Percentiles rank a stretch among this genome's conserved stretches.
These are phyloP conservation scores for Erpobdella octoculata DNA, from an alignment of 2,888 invertebrate genomes.

Conservation along the genomic window DNA sequence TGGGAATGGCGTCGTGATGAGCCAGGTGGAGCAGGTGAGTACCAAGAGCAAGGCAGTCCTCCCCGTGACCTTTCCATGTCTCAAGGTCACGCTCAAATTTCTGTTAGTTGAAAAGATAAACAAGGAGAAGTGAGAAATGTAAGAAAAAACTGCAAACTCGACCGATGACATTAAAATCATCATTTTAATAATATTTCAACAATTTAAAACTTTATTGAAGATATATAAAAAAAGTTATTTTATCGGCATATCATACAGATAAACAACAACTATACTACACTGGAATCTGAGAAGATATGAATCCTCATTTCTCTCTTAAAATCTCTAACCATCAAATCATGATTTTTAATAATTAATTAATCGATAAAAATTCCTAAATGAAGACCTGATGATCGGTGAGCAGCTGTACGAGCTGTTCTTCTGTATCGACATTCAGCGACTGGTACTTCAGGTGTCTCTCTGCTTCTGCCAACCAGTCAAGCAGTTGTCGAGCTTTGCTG, in stretches of 20 bases:
- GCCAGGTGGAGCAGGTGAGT: constrained; percentile 79
- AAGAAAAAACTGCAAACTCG: too few relatives aligned
- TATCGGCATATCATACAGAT: too few relatives aligned
- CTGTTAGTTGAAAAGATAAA: too few relatives aligned
- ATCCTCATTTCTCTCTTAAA: too few relatives aligned
- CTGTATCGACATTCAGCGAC: constrained; percentile 65
- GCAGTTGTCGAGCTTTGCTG: constrained; percentile 81
- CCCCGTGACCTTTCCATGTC: constrained; percentile 67
- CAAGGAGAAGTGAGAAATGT: too few relatives aligned
- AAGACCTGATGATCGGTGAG: constrained; percentile 72
- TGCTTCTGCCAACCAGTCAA: constrained; percentile 92
- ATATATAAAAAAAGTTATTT: too few relatives aligned
- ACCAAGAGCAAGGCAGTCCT: constrained; percentile 64
- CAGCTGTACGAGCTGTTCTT: constrained; percentile 74
- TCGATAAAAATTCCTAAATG: too few relatives aligned
- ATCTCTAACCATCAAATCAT: too few relatives aligned
- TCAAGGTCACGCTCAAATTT: constrained; percentile 64
- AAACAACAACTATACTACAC: constrained; percentile 53
- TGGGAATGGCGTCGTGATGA: constrained; percentile 92
- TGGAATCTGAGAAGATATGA: too few relatives aligned
- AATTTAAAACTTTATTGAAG: too few relatives aligned
- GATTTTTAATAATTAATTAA: too few relatives aligned
- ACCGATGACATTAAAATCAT: too few relatives aligned
- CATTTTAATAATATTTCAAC: neutral
- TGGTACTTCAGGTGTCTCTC: constrained; percentile 89